Conservation (phyloP, 2,113 vertebrate species). For the Ploceus nigricollis region DNA sequence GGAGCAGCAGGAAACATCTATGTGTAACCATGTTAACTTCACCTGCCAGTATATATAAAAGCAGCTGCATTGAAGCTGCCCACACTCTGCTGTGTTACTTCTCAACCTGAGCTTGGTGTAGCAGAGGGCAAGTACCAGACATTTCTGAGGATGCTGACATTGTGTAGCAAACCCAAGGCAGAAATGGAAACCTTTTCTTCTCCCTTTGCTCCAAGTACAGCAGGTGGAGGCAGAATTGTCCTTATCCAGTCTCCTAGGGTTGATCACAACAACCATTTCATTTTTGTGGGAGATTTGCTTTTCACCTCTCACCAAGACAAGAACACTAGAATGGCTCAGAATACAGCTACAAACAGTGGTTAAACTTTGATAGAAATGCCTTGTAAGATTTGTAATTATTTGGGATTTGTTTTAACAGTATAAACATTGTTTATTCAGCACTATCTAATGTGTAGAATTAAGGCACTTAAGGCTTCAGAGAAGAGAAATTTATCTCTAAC, state of each 20-base stretch:
- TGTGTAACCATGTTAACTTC: not conserved
- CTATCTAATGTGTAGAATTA: slow-evolving; percentile 9
- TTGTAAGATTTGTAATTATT: not conserved
- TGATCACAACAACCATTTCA: not conserved
- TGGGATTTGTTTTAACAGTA: not conserved
- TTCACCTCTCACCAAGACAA: not conserved
- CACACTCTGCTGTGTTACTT: not conserved
- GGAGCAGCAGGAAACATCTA: not conserved
- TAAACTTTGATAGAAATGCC: not conserved
- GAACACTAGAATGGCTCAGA: not conserved
- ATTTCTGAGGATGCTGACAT: not conserved
- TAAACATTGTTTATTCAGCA: not conserved
- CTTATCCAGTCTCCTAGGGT: not conserved
- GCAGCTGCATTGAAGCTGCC: not conserved
- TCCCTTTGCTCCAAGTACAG: not conserved
- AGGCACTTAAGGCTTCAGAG: not conserved
- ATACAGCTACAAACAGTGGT: not conserved
- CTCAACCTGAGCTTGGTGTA: not conserved
- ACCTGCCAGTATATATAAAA: not conserved
- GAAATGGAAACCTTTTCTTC: not conserved
- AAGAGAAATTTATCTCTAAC: not conserved
- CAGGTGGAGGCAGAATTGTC: not conserved
- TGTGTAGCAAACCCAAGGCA: not conserved
- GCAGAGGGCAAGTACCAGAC: not conserved
- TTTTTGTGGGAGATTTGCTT: not conserved